These are phyloP conservation scores for Lithodes maja DNA, from an alignment of 2,888 invertebrate genomes.

Conservation along the genomic window DNA sequence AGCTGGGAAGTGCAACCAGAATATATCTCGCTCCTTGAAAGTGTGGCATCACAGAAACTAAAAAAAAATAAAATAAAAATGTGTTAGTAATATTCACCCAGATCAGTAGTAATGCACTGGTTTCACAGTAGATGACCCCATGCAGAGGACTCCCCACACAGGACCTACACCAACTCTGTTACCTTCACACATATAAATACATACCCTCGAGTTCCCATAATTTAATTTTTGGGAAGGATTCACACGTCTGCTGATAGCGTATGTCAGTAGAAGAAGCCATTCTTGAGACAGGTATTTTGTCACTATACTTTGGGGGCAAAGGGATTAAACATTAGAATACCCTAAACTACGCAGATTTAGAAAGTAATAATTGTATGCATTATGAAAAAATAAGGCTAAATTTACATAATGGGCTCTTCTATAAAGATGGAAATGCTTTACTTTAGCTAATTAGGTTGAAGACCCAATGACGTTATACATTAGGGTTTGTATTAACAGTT, in stretches of 20 bases:
- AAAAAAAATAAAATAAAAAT: not conserved
- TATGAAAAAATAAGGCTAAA: not conserved
- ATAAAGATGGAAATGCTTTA: too few species aligned
- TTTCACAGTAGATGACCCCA: not conserved
- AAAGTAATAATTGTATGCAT: not conserved
- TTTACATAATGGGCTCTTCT: too few species aligned
- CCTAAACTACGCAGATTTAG: too few species aligned
- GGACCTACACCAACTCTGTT: not conserved
- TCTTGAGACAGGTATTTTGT: slow-evolving; percentile 9
- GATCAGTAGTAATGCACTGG: not conserved
- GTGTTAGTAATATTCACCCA: not conserved
- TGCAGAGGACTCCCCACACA: not conserved
- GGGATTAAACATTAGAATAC: not conserved
- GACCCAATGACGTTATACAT: too few species aligned
- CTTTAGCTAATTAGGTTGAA: too few species aligned
- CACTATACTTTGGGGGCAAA: not conserved
- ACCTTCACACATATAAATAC: not conserved
- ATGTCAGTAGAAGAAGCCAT: not conserved
- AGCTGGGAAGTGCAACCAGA: too few species aligned
- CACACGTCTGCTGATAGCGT: not conserved
- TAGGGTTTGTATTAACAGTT: too few species aligned
- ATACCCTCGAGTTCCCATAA: slow-evolving; percentile 8
- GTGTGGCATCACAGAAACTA: too few species aligned
- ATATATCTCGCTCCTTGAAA: too few species aligned
- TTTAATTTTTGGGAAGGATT: slow-evolving; percentile 21